Percentiles rank a stretch among this genome's conserved stretches.
phyloP scores from a whole-genome alignment of 2,113 vertebrate species.

The Carollia perspicillata region DNA sequence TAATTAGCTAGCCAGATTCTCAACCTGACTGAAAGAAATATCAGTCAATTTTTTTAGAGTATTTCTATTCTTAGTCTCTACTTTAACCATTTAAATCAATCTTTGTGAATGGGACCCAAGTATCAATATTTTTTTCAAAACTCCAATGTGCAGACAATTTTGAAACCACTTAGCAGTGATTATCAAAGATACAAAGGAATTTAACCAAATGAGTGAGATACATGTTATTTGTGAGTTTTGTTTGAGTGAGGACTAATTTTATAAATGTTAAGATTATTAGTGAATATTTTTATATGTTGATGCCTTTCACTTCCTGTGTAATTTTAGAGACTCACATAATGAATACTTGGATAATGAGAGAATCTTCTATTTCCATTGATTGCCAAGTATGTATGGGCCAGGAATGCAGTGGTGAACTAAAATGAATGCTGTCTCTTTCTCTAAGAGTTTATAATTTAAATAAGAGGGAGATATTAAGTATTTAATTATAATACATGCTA shows the following conservation, averaged over 20 bases:
- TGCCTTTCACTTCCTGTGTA: background rate
- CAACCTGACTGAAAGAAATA: background rate
- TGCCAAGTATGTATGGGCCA: background rate
- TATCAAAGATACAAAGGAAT: conserved; percentile 15
- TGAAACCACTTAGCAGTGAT: conserved; percentile 3
- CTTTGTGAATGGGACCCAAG: background rate
- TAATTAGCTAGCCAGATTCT: background rate
- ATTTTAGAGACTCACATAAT: background rate
- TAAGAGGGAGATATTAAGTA: background rate
- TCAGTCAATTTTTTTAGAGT: background rate
- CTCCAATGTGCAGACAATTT: background rate
- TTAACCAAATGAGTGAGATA: background rate
- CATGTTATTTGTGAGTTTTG: background rate
- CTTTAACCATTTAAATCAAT: background rate
- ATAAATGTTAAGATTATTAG: background rate
- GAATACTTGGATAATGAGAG: conserved; percentile 27
- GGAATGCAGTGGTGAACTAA: conserved; percentile 11
- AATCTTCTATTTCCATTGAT: background rate
- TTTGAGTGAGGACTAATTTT: conserved; percentile 20
- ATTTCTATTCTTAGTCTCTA: background rate
- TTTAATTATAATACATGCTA: conserved; percentile 15
- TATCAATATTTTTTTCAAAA: conserved; percentile 2
- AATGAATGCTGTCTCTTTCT: background rate
- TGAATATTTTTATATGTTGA: conserved; percentile 14
- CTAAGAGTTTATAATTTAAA: conserved; percentile 5